Evolutionary conservation across 2,113 vertebrate species (phyloP), one percentile per base, ranked within the genome.

Genomic region (Rhinogobius similis): DNA sequence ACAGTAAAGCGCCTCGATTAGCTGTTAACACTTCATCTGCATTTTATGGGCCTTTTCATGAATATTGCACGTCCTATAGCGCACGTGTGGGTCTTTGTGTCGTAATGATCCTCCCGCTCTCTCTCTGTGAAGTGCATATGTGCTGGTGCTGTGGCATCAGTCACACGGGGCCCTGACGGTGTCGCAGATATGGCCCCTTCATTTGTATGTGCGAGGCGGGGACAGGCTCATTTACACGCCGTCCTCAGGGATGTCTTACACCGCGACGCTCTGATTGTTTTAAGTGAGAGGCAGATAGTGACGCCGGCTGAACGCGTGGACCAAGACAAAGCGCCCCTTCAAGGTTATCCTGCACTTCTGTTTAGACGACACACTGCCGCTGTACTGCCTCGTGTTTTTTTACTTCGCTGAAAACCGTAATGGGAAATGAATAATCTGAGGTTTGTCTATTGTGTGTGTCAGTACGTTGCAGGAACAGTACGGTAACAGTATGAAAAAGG

Each of bases 181-280:
- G 50, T 11, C 0, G 80, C 62, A 75, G 78, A 84, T 82, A 78
- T 62, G 78, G 80, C 78, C 61, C 78, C 80, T 70, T 85, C 78
- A 77, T 82, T 61, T 80, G 75, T 80, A 76, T 76, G 66, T 70
- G 65, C n/a, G 75, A 27, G 69, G 69, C 62, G 63, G 21, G 65
- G 64, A 73, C 50, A 65, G 78, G 62, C 79, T 87, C 79, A 77
- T 90, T 88, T 82, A 62, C 76, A 67, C 24, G 0, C 53, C 41
- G 44, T 87, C 77, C 83, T 83, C 75, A 20, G 75, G 83, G 72
- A 82, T 39, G 65, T 77, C 70, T 83, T 67, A 65, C 67, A 81
- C 73, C 52, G 67, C 62, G 75, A 82, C 67, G 62, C 26, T 62
- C 55, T 68, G 75, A 81, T 79, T 87, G 72, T 83, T 76, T 48